These are phyloP conservation scores for Pungitius pungitius DNA, from an alignment of 2,113 vertebrate genomes.

Conservation along the genomic window DNA sequence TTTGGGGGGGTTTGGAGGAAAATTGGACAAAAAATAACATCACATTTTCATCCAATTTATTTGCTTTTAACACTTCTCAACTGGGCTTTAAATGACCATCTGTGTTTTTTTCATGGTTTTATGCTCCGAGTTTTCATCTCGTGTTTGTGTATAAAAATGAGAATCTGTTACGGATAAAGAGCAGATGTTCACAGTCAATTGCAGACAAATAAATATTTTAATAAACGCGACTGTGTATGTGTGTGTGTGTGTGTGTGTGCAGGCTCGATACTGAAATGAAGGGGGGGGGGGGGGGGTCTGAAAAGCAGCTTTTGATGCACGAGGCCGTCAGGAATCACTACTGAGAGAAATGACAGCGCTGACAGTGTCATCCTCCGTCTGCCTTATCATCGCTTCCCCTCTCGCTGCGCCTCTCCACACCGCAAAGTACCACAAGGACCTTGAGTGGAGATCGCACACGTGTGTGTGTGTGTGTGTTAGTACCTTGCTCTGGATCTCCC, in stretches of 20 bases:
- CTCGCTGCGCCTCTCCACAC: not conserved
- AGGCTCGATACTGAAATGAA: constrained; percentile 20
- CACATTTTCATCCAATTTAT: not conserved
- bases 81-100: constrained; percentile 2
- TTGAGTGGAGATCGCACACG: not conserved
- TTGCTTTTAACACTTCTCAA: not conserved
- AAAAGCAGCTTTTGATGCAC: constrained; percentile 63
- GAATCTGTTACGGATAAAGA: not conserved
- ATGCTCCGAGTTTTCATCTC: not conserved
- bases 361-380: constrained; percentile 48
- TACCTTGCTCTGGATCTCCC: constrained; percentile 86
- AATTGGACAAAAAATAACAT: not conserved
- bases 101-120: not conserved
- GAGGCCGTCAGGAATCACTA: constrained; percentile 45
- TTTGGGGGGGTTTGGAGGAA: not conserved
- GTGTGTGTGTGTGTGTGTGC: constrained; percentile 4
- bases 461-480: not conserved
- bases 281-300: constrained; percentile 14
- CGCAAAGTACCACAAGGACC: not conserved
- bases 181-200: not conserved
- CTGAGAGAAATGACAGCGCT: constrained; percentile 52
- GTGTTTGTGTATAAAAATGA: not conserved
- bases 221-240: constrained; percentile 12
- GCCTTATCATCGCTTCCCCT: constrained; percentile 31
- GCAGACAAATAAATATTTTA: constrained; percentile 25